Conservation (phyloP, 2,113 vertebrate genomes). For the Verasper variegatus region DNA sequence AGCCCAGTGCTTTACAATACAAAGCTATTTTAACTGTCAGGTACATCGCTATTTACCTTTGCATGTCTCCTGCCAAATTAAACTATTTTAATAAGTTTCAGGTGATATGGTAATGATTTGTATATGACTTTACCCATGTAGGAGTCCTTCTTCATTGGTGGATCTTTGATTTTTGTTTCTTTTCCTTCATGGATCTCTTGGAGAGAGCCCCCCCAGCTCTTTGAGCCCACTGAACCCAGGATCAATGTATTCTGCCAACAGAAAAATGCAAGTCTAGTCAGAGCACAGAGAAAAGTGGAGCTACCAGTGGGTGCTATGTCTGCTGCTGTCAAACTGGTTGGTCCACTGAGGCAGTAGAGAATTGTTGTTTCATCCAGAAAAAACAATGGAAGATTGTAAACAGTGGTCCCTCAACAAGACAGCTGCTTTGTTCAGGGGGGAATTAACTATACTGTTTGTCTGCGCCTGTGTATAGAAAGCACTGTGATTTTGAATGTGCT, state of each 20-base stretch:
- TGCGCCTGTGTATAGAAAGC: neutral
- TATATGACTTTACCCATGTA: conserved; percentile 72
- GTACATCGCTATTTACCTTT: neutral
- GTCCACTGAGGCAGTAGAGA: neutral
- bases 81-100: neutral
- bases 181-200: neutral
- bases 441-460: no score
- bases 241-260: conserved; percentile 67
- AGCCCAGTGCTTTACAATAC: neutral
- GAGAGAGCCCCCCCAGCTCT: conserved; percentile 73
- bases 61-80: neutral
- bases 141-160: conserved; percentile 58
- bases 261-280: conserved; percentile 6
- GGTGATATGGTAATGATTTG: no score
- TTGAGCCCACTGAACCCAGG: conserved; percentile 77
- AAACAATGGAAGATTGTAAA: no score
- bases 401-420: no score
- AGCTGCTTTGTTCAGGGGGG: no score
- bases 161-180: conserved; percentile 44
- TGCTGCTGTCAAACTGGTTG: neutral
- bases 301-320: neutral
- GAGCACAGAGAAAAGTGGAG: neutral
- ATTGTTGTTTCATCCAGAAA: neutral
- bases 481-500: neutral
- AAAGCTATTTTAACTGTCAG: no score